Conservation (phyloP, 2,113 vertebrate species). For the Epinephelus lanceolatus region DNA sequence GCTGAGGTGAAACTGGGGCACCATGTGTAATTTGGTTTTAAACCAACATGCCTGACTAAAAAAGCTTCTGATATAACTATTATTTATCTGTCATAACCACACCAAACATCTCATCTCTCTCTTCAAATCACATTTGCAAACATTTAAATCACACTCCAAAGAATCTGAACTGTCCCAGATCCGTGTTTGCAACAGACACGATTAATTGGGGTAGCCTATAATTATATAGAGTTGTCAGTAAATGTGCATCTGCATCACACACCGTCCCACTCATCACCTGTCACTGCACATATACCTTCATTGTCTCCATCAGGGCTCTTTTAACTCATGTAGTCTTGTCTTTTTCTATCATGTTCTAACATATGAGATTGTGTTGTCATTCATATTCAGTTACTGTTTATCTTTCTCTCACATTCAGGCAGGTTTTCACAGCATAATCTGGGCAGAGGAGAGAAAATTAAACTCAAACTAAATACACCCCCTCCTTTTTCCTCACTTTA, state of each 20-base stretch:
- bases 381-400: neutral
- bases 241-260: slow-evolving; percentile 33
- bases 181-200: neutral
- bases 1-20: no score
- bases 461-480: slow-evolving; percentile 2
- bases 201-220: neutral
- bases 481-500: neutral
- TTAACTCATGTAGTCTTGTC: neutral
- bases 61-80: neutral
- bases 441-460: neutral
- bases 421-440: neutral
- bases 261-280: slow-evolving; percentile 71
- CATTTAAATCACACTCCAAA: neutral
- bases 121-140: neutral
- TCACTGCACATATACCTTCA: slow-evolving; percentile 38
- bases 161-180: slow-evolving; percentile 3
- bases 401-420: neutral
- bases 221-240: slow-evolving; percentile 13
- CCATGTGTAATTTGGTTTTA: neutral
- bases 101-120: neutral
- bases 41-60: neutral
- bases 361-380: neutral
- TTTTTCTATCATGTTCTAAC: neutral
- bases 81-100: neutral
- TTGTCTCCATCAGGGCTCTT: slow-evolving; percentile 28